Conservation (phyloP, 2,113 vertebrate genomes). For the Leuciscus idus region DNA sequence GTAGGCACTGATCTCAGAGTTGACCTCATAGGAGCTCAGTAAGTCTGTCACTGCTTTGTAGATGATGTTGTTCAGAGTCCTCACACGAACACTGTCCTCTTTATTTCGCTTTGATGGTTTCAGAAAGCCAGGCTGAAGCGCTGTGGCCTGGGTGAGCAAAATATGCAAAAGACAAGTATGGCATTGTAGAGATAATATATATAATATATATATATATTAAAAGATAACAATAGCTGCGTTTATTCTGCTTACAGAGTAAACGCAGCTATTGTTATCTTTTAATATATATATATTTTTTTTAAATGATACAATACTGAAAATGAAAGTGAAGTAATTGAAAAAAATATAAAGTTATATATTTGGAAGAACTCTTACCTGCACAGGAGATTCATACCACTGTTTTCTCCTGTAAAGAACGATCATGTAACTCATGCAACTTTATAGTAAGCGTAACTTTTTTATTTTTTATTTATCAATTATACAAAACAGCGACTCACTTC, state of each 20-base stretch:
- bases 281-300: not conserved
- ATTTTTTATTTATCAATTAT: not conserved
- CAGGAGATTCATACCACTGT: slow-evolving; percentile 80
- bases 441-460: not conserved
- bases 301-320: not conserved
- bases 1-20: slow-evolving; percentile 76
- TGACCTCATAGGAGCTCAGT: slow-evolving; percentile 74
- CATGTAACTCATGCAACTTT: not conserved
- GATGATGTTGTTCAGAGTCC: slow-evolving; percentile 74
- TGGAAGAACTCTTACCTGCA: slow-evolving; percentile 61
- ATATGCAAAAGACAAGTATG: not conserved
- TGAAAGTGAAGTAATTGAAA: not conserved
- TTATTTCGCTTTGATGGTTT: slow-evolving; percentile 59
- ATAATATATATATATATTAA: too few species aligned
- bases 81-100: slow-evolving; percentile 74
- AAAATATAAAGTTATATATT: not conserved
- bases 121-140: slow-evolving; percentile 46
- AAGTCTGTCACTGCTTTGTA: slow-evolving; percentile 77
- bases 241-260: not conserved
- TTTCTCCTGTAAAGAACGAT: slow-evolving; percentile 75
- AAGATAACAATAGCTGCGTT: too few species aligned
- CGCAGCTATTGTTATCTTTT: not conserved
- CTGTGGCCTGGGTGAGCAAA: slow-evolving; percentile 52
- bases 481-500: slow-evolving; percentile 49
- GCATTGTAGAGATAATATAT: not conserved